These are phyloP conservation scores for Lutraria rhynchaena DNA, from an alignment of 1,140 invertebrate species.

Conservation along the genomic window DNA sequence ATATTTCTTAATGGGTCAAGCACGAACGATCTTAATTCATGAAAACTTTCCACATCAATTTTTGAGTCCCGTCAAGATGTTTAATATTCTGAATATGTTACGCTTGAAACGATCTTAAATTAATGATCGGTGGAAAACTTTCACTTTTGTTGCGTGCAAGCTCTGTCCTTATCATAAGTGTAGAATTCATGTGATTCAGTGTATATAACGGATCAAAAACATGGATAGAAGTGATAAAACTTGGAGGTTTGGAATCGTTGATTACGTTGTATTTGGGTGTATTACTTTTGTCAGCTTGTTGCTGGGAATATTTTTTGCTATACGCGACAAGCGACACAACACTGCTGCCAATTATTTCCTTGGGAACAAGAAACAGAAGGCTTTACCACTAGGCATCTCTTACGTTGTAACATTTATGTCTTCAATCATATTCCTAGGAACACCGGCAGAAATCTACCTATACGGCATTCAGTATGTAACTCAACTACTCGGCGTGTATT, in stretches of 20 bases:
- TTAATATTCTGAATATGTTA: too few species aligned
- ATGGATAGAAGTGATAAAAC: too few species aligned
- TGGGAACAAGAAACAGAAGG: background rate
- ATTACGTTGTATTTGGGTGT: conserved; percentile 2
- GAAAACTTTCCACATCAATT: too few species aligned
- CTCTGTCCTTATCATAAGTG: too few species aligned
- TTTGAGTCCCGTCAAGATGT: too few species aligned
- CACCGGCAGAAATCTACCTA: conserved; percentile 2
- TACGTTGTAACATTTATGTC: conserved; percentile 22
- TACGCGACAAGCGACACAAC: background rate
- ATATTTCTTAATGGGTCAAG: too few species aligned
- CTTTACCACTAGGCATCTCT: background rate
- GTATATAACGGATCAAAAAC: too few species aligned
- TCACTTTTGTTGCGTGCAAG: too few species aligned
- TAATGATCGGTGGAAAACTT: too few species aligned
- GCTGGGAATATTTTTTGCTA: conserved; percentile 15
- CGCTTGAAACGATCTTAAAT: too few species aligned
- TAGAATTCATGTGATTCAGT: too few species aligned
- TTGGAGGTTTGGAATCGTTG: background rate
- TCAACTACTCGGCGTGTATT: background rate
- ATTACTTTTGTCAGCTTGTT: background rate
- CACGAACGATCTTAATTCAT: too few species aligned
- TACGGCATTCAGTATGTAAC: conserved; percentile 3
- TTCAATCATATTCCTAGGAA: background rate
- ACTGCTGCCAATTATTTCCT: background rate